A percentile compares a stretch with the other conserved stretches of the same genome.
Conservation (phyloP, 1,140 invertebrate species). For the Hyposmocoma kahamanoa region DNA sequence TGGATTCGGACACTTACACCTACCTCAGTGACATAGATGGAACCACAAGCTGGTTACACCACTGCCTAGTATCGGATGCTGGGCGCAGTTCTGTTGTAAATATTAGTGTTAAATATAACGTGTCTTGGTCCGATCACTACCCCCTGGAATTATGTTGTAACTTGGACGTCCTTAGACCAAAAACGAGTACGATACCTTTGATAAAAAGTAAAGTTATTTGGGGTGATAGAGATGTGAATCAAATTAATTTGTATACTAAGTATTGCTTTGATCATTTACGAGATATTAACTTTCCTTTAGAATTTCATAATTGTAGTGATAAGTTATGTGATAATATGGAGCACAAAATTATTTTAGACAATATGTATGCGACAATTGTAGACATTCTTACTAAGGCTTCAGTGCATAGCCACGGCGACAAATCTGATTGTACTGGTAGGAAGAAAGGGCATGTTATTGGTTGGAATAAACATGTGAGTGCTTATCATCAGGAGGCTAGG, state of each 20-base stretch:
- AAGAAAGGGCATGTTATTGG: background rate
- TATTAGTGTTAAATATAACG: background rate
- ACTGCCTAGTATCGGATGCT: background rate
- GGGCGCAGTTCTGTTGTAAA: background rate
- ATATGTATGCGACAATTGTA: conserved; percentile 15
- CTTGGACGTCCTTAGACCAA: background rate
- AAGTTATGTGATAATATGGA: conserved; percentile 7
- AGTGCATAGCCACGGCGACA: background rate
- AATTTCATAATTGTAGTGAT: conserved; percentile 10
- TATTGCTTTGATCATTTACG: conserved; percentile 9
- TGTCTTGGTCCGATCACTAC: background rate
- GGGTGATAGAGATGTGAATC: conserved; percentile 7
- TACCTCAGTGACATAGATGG: background rate
- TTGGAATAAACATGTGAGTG: background rate
- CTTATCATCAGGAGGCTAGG: background rate
- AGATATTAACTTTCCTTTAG: conserved; percentile 10
- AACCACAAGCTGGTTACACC: background rate
- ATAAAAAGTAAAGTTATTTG: conserved; percentile 11
- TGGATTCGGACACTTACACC: background rate
- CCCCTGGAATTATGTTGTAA: background rate
- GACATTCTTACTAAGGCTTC: conserved; percentile 11
- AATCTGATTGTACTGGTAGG: background rate
- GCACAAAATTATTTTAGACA: conserved; percentile 10
- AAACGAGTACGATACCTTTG: background rate
- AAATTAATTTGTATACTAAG: conserved; percentile 11